These are phyloP conservation scores for Astreopora myriophthalma DNA, from an alignment of 64 coral and sea anemone species.

Conservation along the genomic window DNA sequence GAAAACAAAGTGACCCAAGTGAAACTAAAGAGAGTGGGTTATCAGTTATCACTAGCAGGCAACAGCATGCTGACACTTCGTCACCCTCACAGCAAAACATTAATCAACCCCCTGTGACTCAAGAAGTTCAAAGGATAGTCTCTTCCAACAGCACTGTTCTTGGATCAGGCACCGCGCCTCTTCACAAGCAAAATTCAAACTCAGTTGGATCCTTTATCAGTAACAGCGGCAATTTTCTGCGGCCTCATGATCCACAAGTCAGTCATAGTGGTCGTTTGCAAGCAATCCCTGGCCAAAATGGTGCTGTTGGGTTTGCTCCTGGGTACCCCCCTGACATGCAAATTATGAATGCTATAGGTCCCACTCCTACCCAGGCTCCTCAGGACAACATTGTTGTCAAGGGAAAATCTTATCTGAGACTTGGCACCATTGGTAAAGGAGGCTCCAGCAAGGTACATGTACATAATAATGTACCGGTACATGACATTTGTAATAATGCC, in stretches of 20 bases:
- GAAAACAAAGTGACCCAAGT: neutral
- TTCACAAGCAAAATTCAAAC: neutral
- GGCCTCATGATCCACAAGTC: neutral
- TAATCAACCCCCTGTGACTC: neutral
- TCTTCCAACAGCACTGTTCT: neutral
- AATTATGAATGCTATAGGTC: neutral
- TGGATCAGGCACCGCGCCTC: neutral
- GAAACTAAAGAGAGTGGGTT: neutral
- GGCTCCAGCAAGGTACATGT: conserved; percentile 95
- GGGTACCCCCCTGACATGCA: conserved; percentile 8
- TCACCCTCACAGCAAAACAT: neutral
- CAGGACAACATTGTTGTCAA: conserved; percentile 78
- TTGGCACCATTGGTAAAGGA: conserved; percentile 84
- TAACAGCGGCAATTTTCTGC: neutral
- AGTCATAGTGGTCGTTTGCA: neutral
- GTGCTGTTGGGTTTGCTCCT: neutral
- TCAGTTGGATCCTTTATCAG: neutral
- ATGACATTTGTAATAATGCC: too few species aligned
- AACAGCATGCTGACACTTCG: neutral
- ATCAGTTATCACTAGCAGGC: neutral
- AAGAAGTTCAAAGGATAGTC: neutral
- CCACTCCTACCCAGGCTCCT: neutral
- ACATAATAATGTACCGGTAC: too few species aligned
- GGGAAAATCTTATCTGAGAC: conserved; percentile 75
- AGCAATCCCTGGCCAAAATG: neutral